Percentiles rank a stretch among this genome's conserved stretches.
These are phyloP conservation scores for Mimas tiliae DNA, from an alignment of 2,888 invertebrate species.

Conservation along the genomic window DNA sequence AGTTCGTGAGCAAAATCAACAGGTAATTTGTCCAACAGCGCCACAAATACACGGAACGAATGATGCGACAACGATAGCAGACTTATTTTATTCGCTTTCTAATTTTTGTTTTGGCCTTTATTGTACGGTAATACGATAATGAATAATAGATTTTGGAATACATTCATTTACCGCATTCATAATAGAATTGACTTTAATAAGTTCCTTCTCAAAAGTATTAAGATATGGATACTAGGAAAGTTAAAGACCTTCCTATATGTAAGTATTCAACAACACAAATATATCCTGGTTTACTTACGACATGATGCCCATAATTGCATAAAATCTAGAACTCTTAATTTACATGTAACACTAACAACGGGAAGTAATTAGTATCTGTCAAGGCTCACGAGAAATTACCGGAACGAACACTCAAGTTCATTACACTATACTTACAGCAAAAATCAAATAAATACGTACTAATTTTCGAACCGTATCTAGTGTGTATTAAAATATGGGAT, in stretches of 20 bases:
- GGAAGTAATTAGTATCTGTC: slow-evolving; percentile 20
- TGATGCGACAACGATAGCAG: slow-evolving; percentile 40
- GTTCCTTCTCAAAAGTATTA: too few species aligned
- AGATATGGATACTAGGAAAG: too few species aligned
- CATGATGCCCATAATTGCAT: too few species aligned
- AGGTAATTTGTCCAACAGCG: slow-evolving; percentile 43
- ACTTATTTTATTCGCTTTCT: slow-evolving; percentile 36
- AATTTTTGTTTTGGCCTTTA: slow-evolving; percentile 27
- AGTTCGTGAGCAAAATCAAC: slow-evolving; percentile 48
- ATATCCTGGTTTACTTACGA: too few species aligned
- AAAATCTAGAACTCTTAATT: neutral
- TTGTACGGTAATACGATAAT: neutral
- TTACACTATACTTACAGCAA: neutral
- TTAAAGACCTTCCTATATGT: neutral
- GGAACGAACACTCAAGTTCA: slow-evolving; percentile 19
- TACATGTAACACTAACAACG: slow-evolving; percentile 4
- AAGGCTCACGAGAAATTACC: slow-evolving; percentile 21
- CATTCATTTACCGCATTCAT: neutral
- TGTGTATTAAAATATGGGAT: too few species aligned
- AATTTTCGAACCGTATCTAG: slow-evolving; percentile 51
- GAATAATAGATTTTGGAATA: neutral
- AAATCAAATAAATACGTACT: slow-evolving; percentile 33
- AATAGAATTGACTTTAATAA: too few species aligned
- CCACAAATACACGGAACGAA: slow-evolving; percentile 40
- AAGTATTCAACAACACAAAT: too few species aligned